A percentile compares a stretch with the other conserved stretches of the same genome.
Evolutionary conservation across 35 echinoderm and acorn worm species (phyloP).

Genomic region (Ophioderma brevispina): DNA sequence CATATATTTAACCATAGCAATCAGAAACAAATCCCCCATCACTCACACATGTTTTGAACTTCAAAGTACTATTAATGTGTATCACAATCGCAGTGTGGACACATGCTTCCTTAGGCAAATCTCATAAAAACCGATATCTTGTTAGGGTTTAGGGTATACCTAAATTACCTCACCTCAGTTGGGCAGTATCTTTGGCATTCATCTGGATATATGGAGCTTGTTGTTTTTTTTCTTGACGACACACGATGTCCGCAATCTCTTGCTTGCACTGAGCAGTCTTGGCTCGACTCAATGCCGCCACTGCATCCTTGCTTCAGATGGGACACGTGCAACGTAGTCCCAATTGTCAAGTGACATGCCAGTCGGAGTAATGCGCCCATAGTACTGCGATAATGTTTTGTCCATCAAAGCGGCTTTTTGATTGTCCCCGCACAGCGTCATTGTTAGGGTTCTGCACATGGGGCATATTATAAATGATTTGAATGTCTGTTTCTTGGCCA

Average conservation of each 20-base stretch:
- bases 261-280: constrained; percentile 77
- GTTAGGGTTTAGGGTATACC: too few species aligned
- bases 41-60: too few species aligned
- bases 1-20: too few species aligned
- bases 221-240: constrained; percentile 53
- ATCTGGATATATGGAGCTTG: constrained; percentile 77
- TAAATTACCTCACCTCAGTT: constrained; percentile 62
- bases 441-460: neutral
- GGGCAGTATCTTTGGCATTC: constrained; percentile 67
- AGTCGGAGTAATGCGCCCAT: constrained; percentile 37
- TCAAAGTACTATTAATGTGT: too few species aligned
- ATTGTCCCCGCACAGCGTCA: neutral
- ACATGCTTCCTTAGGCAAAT: too few species aligned
- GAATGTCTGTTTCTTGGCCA: neutral
- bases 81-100: too few species aligned
- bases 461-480: neutral
- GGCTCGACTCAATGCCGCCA: constrained; percentile 79
- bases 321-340: constrained; percentile 70
- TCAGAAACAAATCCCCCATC: too few species aligned
- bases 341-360: constrained; percentile 17
- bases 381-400: constrained; percentile 52
- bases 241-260: constrained; percentile 82
- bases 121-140: too few species aligned
- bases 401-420: neutral
- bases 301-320: constrained; percentile 52